These are phyloP conservation scores for Linnaemya vulpina DNA, from an alignment of 2,888 invertebrate genomes.

Conservation along the genomic window DNA sequence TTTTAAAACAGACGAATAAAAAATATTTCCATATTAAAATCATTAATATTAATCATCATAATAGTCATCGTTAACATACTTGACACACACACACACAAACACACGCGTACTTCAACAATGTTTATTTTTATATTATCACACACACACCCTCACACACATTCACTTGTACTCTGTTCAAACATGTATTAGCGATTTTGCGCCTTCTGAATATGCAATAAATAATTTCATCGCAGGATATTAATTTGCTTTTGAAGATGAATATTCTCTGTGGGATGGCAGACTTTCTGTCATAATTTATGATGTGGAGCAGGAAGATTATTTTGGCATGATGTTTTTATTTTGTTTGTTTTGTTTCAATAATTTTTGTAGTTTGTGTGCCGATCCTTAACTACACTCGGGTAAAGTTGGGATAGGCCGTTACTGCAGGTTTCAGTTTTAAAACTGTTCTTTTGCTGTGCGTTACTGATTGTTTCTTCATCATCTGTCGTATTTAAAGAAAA, in stretches of 20 bases:
- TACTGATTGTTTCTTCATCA: no score
- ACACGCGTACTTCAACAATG: neutral
- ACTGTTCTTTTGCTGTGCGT: no score
- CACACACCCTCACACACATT: neutral
- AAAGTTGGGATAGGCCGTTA: no score
- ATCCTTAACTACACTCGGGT: neutral
- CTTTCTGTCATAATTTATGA: neutral
- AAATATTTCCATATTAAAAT: conserved; percentile 33
- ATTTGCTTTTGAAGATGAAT: neutral
- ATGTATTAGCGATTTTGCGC: neutral
- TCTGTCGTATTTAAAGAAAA: no score
- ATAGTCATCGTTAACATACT: neutral
- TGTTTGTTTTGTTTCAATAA: neutral
- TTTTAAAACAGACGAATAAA: neutral
- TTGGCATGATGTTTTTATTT: neutral
- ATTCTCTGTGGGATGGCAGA: neutral
- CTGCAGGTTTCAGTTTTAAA: no score
- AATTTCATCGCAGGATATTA: neutral
- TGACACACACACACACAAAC: neutral
- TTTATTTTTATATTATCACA: neutral
- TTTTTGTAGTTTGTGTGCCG: neutral
- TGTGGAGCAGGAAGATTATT: neutral
- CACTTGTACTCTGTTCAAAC: neutral
- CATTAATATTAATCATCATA: conserved; percentile 11
- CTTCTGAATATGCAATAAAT: neutral